These are phyloP conservation scores for Oedothorax gibbosus DNA, from an alignment of 1,140 invertebrate genomes.

Conservation along the genomic window DNA sequence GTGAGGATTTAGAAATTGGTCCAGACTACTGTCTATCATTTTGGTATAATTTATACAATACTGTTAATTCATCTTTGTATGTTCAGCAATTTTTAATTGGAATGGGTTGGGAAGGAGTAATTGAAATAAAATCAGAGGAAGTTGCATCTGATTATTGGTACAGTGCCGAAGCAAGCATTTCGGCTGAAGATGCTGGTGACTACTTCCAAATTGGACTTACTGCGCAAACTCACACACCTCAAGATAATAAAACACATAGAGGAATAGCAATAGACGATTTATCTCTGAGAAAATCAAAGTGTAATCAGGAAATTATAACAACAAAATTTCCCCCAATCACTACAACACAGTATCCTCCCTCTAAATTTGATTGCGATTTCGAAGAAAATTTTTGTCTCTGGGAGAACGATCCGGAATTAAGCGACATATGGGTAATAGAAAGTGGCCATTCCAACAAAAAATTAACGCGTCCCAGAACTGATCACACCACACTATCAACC, in stretches of 20 bases:
- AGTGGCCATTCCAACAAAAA: slow-evolving; percentile 48
- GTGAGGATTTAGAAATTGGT: slow-evolving; percentile 56
- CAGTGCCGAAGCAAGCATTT: slow-evolving; percentile 47
- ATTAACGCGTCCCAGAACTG: slow-evolving; percentile 41
- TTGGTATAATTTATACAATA: slow-evolving; percentile 54
- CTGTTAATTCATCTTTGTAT: slow-evolving; percentile 34
- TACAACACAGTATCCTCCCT: slow-evolving; percentile 17
- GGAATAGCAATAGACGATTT: slow-evolving; percentile 63
- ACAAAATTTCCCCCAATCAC: slow-evolving; percentile 34
- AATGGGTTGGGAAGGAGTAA: slow-evolving; percentile 40
- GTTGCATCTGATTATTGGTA: slow-evolving; percentile 39
- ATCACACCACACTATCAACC: slow-evolving; percentile 51
- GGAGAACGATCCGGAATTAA: slow-evolving; percentile 29
- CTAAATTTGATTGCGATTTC: slow-evolving; percentile 53
- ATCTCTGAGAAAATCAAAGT: slow-evolving; percentile 15
- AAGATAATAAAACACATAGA: slow-evolving; percentile 36
- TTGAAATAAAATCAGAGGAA: slow-evolving; percentile 21
- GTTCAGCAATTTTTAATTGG: slow-evolving; percentile 34
- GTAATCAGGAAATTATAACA: slow-evolving; percentile 17
- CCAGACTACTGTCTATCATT: slow-evolving; percentile 43
- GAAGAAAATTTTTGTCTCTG: slow-evolving; percentile 49
- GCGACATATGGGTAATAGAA: slow-evolving; percentile 27
- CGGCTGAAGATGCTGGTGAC: slow-evolving; percentile 27
- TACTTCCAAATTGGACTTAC: slow-evolving; percentile 53
- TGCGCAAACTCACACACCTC: slow-evolving; percentile 8